These are phyloP conservation scores for Phrixothrix hirtus DNA, from an alignment of 2,888 invertebrate species.

Conservation along the genomic window DNA sequence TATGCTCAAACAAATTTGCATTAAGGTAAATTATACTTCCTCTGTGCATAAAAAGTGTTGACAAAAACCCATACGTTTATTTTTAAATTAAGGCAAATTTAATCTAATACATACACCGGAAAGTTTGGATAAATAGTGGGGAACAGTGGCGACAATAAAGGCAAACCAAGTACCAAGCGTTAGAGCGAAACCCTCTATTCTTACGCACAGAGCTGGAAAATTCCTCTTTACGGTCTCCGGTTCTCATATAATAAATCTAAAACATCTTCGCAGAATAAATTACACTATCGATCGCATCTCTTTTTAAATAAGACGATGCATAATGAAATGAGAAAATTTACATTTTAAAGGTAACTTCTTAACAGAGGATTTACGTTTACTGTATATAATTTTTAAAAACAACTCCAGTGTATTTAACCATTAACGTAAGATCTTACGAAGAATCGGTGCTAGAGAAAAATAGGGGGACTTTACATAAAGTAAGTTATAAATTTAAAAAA, in stretches of 20 bases:
- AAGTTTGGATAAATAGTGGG: slow-evolving; percentile 16
- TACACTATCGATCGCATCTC: slow-evolving; percentile 30
- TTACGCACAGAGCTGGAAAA: slow-evolving; percentile 34
- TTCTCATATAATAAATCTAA: slow-evolving; percentile 34
- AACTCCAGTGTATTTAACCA: too few species aligned
- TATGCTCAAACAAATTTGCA: too few species aligned
- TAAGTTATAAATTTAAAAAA: too few species aligned
- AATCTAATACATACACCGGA: not conserved
- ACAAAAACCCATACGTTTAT: too few species aligned
- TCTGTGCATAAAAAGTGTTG: too few species aligned
- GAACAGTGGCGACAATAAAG: slow-evolving; percentile 23
- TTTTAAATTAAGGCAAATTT: not conserved
- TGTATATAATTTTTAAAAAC: too few species aligned
- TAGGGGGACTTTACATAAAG: too few species aligned
- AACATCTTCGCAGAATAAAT: slow-evolving; percentile 33
- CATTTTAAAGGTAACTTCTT: slow-evolving; percentile 8
- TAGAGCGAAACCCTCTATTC: slow-evolving; percentile 30
- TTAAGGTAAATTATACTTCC: too few species aligned
- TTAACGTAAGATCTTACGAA: too few species aligned
- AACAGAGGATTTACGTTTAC: not conserved
- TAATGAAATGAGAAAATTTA: slow-evolving; percentile 16
- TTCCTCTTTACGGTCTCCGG: slow-evolving; percentile 33
- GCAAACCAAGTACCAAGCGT: slow-evolving; percentile 22
- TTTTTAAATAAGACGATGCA: slow-evolving; percentile 20
- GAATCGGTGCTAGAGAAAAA: too few species aligned